These are phyloP conservation scores for Ostrea denselamellosa DNA, from an alignment of 1,140 invertebrate genomes.

Conservation along the genomic window DNA sequence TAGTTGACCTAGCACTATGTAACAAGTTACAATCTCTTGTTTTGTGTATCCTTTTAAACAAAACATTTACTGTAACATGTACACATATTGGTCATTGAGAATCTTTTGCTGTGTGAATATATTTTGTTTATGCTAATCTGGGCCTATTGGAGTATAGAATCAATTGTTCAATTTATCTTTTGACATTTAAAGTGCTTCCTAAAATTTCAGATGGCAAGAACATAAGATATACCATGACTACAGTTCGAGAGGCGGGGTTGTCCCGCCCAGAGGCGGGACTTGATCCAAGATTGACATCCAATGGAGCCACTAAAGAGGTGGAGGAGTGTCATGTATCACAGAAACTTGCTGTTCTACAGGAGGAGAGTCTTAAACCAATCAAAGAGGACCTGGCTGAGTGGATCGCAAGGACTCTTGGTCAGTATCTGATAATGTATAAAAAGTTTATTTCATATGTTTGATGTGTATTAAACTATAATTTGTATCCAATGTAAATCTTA, in stretches of 20 bases:
- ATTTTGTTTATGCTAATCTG: background rate
- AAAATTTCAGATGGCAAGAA: conserved; percentile 21
- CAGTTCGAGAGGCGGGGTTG: conserved; percentile 16
- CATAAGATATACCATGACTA: conserved; percentile 15
- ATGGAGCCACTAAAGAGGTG: conserved; percentile 42
- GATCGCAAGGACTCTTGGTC: conserved; percentile 83
- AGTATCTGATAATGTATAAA: background rate
- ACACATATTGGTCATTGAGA: too few relatives aligned
- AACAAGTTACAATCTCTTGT: too few relatives aligned
- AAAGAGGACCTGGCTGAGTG: conserved; percentile 94
- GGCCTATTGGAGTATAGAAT: background rate
- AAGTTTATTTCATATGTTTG: background rate
- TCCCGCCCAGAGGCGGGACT: conserved; percentile 47
- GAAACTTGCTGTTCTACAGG: conserved; percentile 58
- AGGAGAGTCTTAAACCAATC: conserved; percentile 63
- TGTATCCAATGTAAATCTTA: too few relatives aligned
- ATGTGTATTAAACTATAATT: too few relatives aligned
- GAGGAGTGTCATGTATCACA: conserved; percentile 53
- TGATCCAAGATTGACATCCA: conserved; percentile 33
- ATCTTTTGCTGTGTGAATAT: background rate
- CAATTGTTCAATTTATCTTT: background rate
- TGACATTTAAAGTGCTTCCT: background rate
- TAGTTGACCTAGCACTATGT: too few relatives aligned
- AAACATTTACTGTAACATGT: too few relatives aligned
- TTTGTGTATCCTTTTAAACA: too few relatives aligned